Conservation (phyloP, 2,113 vertebrate genomes). For the Apodemus speciosus region DNA sequence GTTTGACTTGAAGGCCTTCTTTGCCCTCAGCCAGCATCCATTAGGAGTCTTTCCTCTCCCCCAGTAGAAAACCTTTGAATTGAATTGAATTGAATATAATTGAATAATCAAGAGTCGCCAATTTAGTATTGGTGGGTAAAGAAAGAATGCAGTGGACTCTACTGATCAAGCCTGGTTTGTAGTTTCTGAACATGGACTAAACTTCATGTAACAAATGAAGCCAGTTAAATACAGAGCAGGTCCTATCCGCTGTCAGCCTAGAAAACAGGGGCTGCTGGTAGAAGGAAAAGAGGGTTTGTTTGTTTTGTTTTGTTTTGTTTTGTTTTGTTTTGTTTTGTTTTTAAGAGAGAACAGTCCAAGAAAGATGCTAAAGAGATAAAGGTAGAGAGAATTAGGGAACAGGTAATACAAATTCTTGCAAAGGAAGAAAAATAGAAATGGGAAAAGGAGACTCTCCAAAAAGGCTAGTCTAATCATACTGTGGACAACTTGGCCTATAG, state of each 20-base stretch:
- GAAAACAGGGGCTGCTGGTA: neutral
- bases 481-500: neutral
- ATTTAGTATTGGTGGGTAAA: neutral
- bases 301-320: neutral
- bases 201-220: constrained; percentile 46
- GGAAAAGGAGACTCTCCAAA: neutral
- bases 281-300: neutral
- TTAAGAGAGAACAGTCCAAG: constrained; percentile 20
- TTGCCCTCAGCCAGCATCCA: neutral
- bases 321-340: neutral
- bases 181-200: constrained; percentile 35
- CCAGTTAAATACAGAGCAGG: constrained; percentile 1
- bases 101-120: neutral
- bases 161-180: neutral
- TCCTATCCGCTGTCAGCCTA: constrained; percentile 28
- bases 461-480: neutral
- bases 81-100: too few species aligned
- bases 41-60: neutral
- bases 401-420: neutral
- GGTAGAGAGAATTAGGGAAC: neutral
- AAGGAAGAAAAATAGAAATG: constrained; percentile 3
- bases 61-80: neutral
- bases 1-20: neutral
- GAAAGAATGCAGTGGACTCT: constrained; percentile 38
- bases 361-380: constrained; percentile 31